Evolutionary conservation across 1,140 invertebrate species (phyloP).

Genomic region (Gerris buenoi): DNA sequence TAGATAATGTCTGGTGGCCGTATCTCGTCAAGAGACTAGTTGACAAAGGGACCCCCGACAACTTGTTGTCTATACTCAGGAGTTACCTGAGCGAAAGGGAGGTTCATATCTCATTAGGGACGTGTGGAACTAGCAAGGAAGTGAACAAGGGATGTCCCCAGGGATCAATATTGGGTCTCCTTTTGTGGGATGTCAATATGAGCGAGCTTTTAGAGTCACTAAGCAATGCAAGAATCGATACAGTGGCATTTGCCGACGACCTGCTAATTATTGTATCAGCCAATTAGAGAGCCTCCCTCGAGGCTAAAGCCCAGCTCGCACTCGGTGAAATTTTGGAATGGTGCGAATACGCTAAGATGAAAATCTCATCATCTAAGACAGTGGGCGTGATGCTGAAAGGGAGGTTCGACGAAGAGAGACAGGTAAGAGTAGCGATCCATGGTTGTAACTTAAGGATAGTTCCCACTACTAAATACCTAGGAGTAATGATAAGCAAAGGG

Average conservation of each 20-base stretch:
- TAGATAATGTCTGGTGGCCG: neutral
- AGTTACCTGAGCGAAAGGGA: neutral
- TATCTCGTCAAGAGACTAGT: neutral
- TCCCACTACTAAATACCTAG: neutral
- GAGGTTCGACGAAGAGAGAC: neutral
- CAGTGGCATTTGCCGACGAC: neutral
- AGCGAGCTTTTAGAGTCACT: neutral
- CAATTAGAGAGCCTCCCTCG: neutral
- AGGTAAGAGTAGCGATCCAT: neutral
- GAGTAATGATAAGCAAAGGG: neutral
- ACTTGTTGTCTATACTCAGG: neutral
- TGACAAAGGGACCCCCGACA: neutral
- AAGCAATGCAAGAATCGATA: neutral
- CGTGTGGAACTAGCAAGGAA: neutral
- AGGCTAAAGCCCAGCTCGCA: neutral
- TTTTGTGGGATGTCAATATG: neutral
- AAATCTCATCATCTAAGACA: neutral
- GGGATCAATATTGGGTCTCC: neutral
- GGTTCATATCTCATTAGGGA: neutral
- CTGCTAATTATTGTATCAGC: neutral
- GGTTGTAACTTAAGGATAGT: neutral
- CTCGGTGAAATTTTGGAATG: neutral
- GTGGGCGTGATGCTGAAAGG: neutral
- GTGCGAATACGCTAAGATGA: neutral
- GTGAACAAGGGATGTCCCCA: neutral